Conservation (phyloP, 2,113 vertebrate species). For the Anser cygnoides region DNA sequence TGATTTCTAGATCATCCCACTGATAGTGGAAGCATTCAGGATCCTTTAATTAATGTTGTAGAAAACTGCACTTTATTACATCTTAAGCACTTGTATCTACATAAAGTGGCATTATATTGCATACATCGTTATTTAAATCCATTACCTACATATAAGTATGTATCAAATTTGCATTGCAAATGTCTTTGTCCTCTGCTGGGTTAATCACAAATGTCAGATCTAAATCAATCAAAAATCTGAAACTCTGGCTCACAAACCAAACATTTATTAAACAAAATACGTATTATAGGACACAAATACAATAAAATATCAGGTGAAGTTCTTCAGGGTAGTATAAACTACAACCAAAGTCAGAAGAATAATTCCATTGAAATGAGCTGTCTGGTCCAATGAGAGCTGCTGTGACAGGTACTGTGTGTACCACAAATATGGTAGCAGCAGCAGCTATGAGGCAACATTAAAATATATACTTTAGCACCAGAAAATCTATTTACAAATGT, state of each 20-base stretch:
- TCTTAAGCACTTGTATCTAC: slow-evolving; percentile 13
- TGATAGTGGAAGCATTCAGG: neutral
- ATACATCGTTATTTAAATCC: slow-evolving; percentile 14
- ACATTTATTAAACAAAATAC: neutral
- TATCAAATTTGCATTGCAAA: slow-evolving; percentile 14
- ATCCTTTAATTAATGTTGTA: slow-evolving; percentile 19
- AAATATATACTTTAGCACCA: neutral
- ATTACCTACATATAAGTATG: neutral
- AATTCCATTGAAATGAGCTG: neutral
- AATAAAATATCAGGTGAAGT: neutral
- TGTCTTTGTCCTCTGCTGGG: neutral
- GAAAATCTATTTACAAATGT: neutral
- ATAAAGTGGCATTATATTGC: slow-evolving; percentile 32
- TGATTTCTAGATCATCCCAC: neutral
- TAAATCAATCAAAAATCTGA: neutral
- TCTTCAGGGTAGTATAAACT: neutral
- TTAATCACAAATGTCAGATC: neutral
- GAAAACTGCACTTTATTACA: slow-evolving; percentile 32
- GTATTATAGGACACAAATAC: neutral
- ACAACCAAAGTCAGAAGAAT: neutral
- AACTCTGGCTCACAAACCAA: neutral
- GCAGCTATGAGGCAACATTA: neutral
- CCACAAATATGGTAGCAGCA: neutral
- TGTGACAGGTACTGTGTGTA: neutral
- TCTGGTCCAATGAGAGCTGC: neutral